Base-by-base conservation (phyloP, 1,140 invertebrate species). In the Anthonomus grandis region DNA sequence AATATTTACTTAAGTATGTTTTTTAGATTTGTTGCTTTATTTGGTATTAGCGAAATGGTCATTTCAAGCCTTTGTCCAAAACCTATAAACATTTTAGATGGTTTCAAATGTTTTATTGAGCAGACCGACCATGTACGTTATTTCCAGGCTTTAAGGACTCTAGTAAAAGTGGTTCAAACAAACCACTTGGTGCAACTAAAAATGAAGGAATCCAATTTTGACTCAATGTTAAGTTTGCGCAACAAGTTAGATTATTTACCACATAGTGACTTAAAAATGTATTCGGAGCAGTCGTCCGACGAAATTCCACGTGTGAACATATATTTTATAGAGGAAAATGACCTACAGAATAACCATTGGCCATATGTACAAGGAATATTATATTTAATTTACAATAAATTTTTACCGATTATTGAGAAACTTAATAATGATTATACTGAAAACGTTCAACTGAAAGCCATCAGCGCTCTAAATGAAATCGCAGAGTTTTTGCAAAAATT, bases 11-110 rank as follows among this genome's bases (percentile, higher is more conserved):
- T n/a, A n/a, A n/a, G n/a, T n/a, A n/a, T n/a, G n/a, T n/a, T n/a
- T n/a, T n/a, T n/a, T n/a, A n/a, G n/a, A n/a, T n/a, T 64, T 38
- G 54, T 67, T 1, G 46, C 64, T 13, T 42, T 72, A 8, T 72
- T 69, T 46, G 60, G 63, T 6, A 70, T 72, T 10, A 63, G 65
- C 27, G 70, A 72, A 59, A 42, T 72, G 34, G 46, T 72, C 8
- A 18, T 50, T 2, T 67, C 70, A 2, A 65, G 59, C 25, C 41
- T 70, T 15, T 59, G 34, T 15, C 10, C 17, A 2, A 41, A 24
- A 2, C 41, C 49, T 24, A 42, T 23, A 13, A 53, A 48, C 10
- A 63, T 60, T 37, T 36, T 66, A 18, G 44, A 42, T 23, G 60
- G 54, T 49, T 58, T 62, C 9, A 62, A 57, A 34, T 27, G 47